Evolutionary conservation across 35 echinoderm and acorn worm genomes (phyloP).

Genomic region (Ptychodera flava): DNA sequence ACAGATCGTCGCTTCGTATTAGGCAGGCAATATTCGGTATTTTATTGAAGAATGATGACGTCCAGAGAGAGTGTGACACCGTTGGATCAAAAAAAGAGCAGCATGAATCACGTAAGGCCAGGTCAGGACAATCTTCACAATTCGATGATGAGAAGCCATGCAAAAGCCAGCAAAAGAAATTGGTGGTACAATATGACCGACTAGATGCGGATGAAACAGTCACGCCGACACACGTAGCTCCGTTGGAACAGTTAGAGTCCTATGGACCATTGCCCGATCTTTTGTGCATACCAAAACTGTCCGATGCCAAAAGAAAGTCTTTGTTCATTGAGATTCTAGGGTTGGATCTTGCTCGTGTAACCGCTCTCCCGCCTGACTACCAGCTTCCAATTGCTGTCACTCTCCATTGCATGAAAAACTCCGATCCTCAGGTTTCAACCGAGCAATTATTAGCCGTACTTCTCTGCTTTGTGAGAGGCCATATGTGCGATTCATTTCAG

Average conservation of each 20-base stretch:
- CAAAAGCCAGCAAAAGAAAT: neutral
- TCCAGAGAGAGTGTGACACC: too few species aligned
- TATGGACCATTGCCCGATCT: neutral
- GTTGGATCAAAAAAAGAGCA: too few species aligned
- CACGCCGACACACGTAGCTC: neutral
- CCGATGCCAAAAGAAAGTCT: neutral
- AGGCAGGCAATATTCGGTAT: too few species aligned
- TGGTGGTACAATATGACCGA: conserved; percentile 5
- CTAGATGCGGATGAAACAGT: too few species aligned
- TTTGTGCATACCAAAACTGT: neutral
- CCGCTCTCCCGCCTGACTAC: neutral
- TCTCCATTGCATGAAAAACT: neutral
- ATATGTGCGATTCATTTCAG: too few species aligned
- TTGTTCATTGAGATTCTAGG: neutral
- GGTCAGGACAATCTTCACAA: too few species aligned
- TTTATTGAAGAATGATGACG: too few species aligned
- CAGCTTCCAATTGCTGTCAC: conserved; percentile 6
- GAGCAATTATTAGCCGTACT: neutral
- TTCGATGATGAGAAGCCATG: too few species aligned
- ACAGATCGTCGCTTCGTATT: too few species aligned
- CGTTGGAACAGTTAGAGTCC: neutral
- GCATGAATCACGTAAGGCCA: too few species aligned
- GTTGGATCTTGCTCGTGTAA: neutral
- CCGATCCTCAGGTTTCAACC: neutral
- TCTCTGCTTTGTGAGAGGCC: neutral